Conservation (phyloP, 2,888 invertebrate genomes). For the Zaprionus obscuricornis region DNA sequence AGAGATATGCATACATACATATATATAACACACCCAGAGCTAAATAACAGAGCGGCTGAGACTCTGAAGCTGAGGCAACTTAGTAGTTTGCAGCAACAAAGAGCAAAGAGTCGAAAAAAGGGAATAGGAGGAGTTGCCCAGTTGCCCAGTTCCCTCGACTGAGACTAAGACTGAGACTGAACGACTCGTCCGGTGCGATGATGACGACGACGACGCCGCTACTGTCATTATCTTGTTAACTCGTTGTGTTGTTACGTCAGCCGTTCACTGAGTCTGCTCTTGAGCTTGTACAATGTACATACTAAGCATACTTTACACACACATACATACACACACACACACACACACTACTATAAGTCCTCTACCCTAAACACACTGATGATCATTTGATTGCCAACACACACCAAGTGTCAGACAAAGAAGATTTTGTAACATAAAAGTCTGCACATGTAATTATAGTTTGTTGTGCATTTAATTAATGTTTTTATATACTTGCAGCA, state of each 20-base stretch:
- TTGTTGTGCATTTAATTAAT: conserved; percentile 22
- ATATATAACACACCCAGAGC: conserved; percentile 32
- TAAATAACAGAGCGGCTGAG: conserved; percentile 79
- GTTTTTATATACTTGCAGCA: conserved; percentile 7
- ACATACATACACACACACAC: not conserved
- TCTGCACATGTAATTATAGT: conserved; percentile 14
- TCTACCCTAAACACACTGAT: conserved; percentile 45
- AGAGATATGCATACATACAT: conserved; percentile 7
- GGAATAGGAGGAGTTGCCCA: conserved; percentile 25
- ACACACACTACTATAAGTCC: conserved; percentile 5
- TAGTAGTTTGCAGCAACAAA: not conserved
- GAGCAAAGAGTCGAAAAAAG: conserved; percentile 4
- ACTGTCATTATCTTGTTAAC: conserved; percentile 80
- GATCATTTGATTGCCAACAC: conserved; percentile 51
- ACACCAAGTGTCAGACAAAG: conserved; percentile 21
- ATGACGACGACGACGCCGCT: too few relatives aligned
- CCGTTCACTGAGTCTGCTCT: conserved; percentile 64
- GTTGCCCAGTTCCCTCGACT: not conserved
- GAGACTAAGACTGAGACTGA: too few relatives aligned
- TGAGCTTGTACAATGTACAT: conserved; percentile 57
- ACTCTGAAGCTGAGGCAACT: conserved; percentile 24
- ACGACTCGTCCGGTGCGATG: conserved; percentile 54
- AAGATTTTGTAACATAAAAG: conserved; percentile 15
- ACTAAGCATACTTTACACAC: not conserved
- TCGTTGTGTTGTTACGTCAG: conserved; percentile 78